Base-by-base conservation (phyloP, 1,140 invertebrate genomes). In the Macrostomum lignano region DNA sequence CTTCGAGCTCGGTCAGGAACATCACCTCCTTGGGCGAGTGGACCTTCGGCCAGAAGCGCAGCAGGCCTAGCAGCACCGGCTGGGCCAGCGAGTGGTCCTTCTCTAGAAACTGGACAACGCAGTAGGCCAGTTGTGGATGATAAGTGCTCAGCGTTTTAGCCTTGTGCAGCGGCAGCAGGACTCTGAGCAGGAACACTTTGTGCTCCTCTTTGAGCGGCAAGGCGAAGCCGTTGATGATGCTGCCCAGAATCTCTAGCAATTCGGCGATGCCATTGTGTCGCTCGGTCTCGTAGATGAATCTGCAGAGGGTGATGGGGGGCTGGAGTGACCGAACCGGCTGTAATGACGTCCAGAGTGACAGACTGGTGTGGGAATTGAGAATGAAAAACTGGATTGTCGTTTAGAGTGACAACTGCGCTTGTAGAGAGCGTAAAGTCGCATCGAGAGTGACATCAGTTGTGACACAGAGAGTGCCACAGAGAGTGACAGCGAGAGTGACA, bases 31-130 rank as follows among this genome's bases (percentile, higher is more conserved):
- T 91, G 10, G 78, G 79, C 46, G 75, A 81, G 51, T 84, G 77
- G 14, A 78, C 82, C 59, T 88, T 91, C 17, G 82, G 82, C 82
- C 82, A 91, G 55, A 78, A 86, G 54, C 86, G 88, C 38, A 91
- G 61, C 37, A 91, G 59, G 45, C 72, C 71, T 49, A 71, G 70
- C 40, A 36, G 37, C 30, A 44, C 77, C 13, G 74, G 73, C 49
- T 82, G 74, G 15, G 76, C 81, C 34, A 86, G 60, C 32, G 72
- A 74, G 4, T 74, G 71, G 60, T 86, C 79, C 55, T 88, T 86
- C 48, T 86, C 78, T n/a, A 88, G 58, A 59, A 88, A 88, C 60
- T 88, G 79, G 23, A 86, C 78, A 21, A 88, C 74, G 55, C 79
- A 88, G 55, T 86, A 86, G 21, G 77, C 75, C 41, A 45, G 32